phyloP scores from a whole-genome alignment of 2,113 vertebrate genomes.

The Corythornis vintsioides region DNA sequence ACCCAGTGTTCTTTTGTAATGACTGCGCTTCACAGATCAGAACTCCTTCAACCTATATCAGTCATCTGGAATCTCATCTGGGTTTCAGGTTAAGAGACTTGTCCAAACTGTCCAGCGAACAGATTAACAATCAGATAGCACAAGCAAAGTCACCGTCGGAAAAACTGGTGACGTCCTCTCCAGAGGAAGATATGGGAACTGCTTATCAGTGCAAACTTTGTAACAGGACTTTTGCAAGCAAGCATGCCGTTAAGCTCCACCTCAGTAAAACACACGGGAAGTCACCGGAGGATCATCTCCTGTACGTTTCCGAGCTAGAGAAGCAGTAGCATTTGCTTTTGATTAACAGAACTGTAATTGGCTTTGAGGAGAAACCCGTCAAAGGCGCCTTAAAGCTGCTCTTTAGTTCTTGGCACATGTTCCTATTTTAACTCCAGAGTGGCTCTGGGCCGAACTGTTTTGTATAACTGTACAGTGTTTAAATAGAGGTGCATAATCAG shows the following conservation, averaged over 20 bases:
- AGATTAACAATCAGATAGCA: constrained; percentile 91
- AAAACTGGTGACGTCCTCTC: constrained; percentile 90
- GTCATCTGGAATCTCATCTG: constrained; percentile 97
- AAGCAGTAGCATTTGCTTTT: constrained; percentile 91
- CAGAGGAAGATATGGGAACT: constrained; percentile 87
- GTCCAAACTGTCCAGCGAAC: constrained; percentile 93
- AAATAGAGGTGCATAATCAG: constrained; percentile 85
- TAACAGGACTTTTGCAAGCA: constrained; percentile 99
- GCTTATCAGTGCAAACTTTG: constrained; percentile 98
- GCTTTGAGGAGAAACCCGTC: constrained; percentile 85
- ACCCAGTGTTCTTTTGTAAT: constrained; percentile 99
- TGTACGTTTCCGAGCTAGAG: constrained; percentile 95
- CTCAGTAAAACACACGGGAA: constrained; percentile 99
- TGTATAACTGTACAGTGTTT: constrained; percentile 89
- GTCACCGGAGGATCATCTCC: constrained; percentile 97
- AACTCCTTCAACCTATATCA: constrained; percentile 96
- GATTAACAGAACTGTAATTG: constrained; percentile 68
- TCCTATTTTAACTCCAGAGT: constrained; percentile 85
- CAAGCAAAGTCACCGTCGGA: constrained; percentile 94
- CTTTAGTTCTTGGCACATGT: constrained; percentile 91
- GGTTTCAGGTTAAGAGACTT: constrained; percentile 97
- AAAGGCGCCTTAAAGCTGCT: constrained; percentile 92
- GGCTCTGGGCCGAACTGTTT: constrained; percentile 83
- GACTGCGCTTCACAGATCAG: constrained; percentile 99
- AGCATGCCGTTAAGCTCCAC: constrained; percentile 98